A percentile compares a stretch with the other conserved stretches of the same genome.
phyloP scores from a whole-genome alignment of 1,140 invertebrate genomes.

The Pogonomyrmex barbatus region DNA sequence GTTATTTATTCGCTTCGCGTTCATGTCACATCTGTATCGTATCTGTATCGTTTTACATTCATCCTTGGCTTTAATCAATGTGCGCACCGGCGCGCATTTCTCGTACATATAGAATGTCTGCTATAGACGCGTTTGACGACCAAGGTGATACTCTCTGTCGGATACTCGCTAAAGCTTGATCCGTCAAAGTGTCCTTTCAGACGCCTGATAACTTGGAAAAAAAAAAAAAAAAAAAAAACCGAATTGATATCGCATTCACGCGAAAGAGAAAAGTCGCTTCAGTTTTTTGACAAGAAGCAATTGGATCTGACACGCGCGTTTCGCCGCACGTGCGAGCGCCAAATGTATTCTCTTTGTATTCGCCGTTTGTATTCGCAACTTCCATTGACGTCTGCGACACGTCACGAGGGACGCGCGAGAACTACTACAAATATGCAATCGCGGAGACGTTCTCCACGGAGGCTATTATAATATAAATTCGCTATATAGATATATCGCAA shows the following conservation, averaged over 20 bases:
- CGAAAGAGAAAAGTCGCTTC: neutral
- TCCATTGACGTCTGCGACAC: slow-evolving; percentile 30
- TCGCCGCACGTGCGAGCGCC: neutral
- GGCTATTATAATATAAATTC: slow-evolving; percentile 50
- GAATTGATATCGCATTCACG: neutral
- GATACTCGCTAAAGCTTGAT: neutral
- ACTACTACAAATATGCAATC: slow-evolving; percentile 23
- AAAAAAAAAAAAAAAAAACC: too few relatives aligned
- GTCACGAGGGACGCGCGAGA: slow-evolving; percentile 22
- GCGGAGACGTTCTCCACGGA: neutral
- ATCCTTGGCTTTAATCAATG: slow-evolving; percentile 6
- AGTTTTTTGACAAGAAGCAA: neutral
- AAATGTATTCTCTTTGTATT: slow-evolving; percentile 17
- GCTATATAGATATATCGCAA: slow-evolving; percentile 31
- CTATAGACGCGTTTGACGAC: neutral
- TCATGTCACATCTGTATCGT: neutral
- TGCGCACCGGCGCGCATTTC: neutral
- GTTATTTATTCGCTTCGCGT: neutral
- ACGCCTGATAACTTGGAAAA: neutral
- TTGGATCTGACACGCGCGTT: too few relatives aligned
- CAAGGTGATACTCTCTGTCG: neutral
- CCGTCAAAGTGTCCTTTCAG: neutral
- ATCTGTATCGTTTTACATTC: slow-evolving; percentile 1
- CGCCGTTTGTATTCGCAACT: neutral
- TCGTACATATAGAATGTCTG: neutral